Conservation (phyloP, 2,888 invertebrate genomes). For the Palloptera scutellata region DNA sequence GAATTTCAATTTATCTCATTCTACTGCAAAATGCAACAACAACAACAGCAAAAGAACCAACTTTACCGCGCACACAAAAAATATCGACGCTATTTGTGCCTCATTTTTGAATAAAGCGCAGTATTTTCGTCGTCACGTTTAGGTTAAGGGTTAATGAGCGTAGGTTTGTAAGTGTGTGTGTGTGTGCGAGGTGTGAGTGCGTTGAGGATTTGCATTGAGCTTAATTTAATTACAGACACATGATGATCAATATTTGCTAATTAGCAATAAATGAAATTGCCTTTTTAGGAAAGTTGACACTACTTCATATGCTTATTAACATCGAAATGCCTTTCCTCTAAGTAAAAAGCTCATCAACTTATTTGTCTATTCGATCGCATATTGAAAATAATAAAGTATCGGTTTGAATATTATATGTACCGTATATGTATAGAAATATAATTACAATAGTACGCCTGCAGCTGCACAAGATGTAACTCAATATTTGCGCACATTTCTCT, state of each 20-base stretch:
- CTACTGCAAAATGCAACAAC: not conserved
- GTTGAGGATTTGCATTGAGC: not conserved
- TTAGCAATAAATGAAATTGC: not conserved
- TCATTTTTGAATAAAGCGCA: not conserved
- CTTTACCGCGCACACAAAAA: conserved; percentile 8
- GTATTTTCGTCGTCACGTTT: not conserved
- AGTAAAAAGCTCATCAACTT: no score
- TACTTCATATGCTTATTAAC: no score
- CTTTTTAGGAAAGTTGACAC: no score
- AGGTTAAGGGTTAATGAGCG: not conserved
- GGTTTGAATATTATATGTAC: no score
- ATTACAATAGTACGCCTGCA: not conserved
- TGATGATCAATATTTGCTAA: not conserved
- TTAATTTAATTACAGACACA: not conserved
- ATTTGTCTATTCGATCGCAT: no score
- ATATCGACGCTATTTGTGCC: not conserved
- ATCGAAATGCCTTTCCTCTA: no score
- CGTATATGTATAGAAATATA: not conserved
- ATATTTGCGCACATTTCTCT: conserved; percentile 1
- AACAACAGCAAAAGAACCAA: not conserved
- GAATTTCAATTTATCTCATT: conserved; percentile 11
- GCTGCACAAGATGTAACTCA: conserved; percentile 9
- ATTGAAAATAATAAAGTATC: no score
- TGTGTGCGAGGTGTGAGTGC: not conserved
- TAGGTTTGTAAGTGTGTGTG: not conserved